Conservation (phyloP, 2,113 vertebrate species). For the Helogale parvula region DNA sequence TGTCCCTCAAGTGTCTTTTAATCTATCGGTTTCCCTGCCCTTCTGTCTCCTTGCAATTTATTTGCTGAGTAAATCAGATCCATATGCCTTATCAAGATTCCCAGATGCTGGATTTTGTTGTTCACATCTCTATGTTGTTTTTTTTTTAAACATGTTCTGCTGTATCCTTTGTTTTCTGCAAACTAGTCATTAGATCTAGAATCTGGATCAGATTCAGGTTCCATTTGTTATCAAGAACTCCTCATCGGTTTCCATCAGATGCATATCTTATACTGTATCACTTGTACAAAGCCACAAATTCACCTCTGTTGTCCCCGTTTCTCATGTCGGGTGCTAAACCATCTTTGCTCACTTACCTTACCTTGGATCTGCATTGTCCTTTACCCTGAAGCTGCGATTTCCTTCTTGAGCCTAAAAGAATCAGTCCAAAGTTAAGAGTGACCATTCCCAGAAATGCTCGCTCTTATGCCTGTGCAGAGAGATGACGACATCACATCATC, state of each 20-base stretch:
- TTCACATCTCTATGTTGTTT: neutral
- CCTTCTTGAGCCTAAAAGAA: neutral
- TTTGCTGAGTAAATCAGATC: neutral
- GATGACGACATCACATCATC: neutral
- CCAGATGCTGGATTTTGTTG: neutral
- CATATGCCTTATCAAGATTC: neutral
- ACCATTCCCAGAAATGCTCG: neutral
- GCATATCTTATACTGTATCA: neutral
- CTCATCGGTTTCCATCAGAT: neutral
- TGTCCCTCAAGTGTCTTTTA: neutral
- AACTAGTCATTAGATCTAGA: neutral
- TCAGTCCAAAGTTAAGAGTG: neutral
- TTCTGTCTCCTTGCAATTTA: neutral
- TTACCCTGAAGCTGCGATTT: neutral
- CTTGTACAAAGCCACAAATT: neutral
- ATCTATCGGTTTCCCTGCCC: neutral
- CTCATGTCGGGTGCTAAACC: neutral
- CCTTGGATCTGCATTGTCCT: neutral
- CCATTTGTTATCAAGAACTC: neutral
- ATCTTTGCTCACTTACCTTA: neutral
- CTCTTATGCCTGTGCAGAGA: neutral
- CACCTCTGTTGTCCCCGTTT: accelerated
- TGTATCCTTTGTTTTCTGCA: neutral
- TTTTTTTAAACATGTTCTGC: neutral
- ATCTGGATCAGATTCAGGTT: neutral